Conservation (phyloP, 2,888 invertebrate genomes). For the Oscheius sp. region DNA sequence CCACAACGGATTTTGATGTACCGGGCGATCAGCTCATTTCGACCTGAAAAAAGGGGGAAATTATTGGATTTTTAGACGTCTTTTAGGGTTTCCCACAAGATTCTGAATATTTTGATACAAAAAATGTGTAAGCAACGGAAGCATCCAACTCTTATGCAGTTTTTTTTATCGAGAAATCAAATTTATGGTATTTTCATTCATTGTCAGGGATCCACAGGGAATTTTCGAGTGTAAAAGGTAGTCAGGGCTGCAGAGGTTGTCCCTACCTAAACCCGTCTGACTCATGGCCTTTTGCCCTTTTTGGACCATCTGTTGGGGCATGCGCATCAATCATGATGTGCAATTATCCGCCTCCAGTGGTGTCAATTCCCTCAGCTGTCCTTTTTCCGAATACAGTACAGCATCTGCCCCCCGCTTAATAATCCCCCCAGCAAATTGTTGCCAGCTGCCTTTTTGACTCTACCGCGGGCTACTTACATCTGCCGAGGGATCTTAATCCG, state of each 20-base stretch:
- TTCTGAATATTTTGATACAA: too few relatives aligned
- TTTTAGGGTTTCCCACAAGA: too few relatives aligned
- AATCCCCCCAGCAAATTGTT: conserved; percentile 14
- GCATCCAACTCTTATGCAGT: too few relatives aligned
- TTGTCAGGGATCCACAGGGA: too few relatives aligned
- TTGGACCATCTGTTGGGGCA: conserved; percentile 32
- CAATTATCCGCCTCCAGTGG: conserved; percentile 32
- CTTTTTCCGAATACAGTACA: background rate
- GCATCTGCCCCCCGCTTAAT: too few relatives aligned
- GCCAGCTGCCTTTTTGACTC: conserved; percentile 18
- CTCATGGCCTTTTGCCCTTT: background rate
- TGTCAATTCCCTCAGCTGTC: conserved; percentile 24
- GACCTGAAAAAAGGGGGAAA: conserved; percentile 80
- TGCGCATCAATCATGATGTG: conserved; percentile 27
- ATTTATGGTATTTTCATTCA: too few relatives aligned
- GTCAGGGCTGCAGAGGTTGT: too few relatives aligned
- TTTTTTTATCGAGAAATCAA: too few relatives aligned
- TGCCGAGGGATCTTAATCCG: conserved; percentile 28
- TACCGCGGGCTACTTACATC: conserved; percentile 20
- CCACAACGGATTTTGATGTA: conserved; percentile 99
- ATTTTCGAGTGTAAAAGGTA: too few relatives aligned
- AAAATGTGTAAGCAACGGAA: too few relatives aligned
- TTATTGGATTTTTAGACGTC: too few relatives aligned
- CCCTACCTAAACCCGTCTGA: background rate
- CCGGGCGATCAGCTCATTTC: conserved; percentile 99